These are phyloP conservation scores for Pseudococcus longispinus DNA, from an alignment of 2,888 invertebrate species.

Conservation along the genomic window DNA sequence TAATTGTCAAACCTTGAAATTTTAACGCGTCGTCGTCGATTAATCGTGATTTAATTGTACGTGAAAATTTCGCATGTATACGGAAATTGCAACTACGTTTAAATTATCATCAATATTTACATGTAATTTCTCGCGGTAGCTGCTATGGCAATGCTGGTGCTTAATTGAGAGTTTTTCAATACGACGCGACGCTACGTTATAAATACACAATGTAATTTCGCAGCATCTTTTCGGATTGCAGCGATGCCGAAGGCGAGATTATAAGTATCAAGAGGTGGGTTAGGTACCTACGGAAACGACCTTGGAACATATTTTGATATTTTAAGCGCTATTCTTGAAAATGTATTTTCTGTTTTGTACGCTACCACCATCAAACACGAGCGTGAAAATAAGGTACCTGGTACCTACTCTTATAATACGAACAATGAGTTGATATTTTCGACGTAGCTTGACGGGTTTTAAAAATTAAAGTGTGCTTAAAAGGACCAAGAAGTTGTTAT, in stretches of 20 bases:
- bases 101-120: background rate
- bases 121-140: background rate
- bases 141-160: background rate
- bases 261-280: background rate
- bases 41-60: background rate
- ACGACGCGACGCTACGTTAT: background rate
- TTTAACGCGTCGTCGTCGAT: background rate
- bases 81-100: background rate
- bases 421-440: constrained; percentile 2
- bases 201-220: background rate
- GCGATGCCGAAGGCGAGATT: background rate
- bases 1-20: background rate
- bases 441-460: background rate
- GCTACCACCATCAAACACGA: background rate
- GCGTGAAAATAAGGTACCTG: background rate
- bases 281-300: background rate
- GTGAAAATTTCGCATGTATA: background rate
- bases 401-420: background rate
- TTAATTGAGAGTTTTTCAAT: background rate
- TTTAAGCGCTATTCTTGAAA: background rate
- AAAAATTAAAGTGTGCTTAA: constrained; percentile 2
- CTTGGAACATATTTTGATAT: background rate
- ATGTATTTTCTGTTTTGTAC: background rate
- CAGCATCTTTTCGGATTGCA: background rate
- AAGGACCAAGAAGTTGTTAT: background rate